A percentile compares a stretch with the other conserved stretches of the same genome.
Evolutionary conservation across 1,140 invertebrate species (phyloP).

Genomic region (Subanguina moxae): DNA sequence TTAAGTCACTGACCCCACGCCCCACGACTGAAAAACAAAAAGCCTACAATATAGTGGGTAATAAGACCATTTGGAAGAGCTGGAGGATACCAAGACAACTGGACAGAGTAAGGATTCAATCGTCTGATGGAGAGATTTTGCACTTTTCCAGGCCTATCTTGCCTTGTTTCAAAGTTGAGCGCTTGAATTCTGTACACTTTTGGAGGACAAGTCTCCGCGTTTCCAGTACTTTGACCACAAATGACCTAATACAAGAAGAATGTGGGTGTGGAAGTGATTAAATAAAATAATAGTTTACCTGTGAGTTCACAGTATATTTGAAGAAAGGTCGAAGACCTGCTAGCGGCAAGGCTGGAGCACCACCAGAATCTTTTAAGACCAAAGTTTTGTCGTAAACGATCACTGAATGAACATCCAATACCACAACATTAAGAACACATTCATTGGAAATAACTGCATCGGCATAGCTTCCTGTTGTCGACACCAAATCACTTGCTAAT

Average conservation of each 20-base stretch:
- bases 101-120: constrained; percentile 54
- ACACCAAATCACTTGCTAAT: not conserved
- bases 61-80: constrained; percentile 49
- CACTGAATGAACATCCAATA: constrained; percentile 11
- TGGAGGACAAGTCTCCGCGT: constrained; percentile 31
- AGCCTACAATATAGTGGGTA: constrained; percentile 42
- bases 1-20: too few species aligned
- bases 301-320: constrained; percentile 49
- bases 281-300: constrained; percentile 17
- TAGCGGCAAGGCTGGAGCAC: constrained; percentile 27
- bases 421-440: constrained; percentile 21
- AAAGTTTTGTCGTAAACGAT: constrained; percentile 25
- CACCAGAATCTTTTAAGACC: not conserved
- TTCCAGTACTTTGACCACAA: constrained; percentile 37
- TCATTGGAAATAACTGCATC: constrained; percentile 14
- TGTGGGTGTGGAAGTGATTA: not conserved
- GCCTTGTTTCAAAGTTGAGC: constrained; percentile 36
- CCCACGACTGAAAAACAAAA: not conserved
- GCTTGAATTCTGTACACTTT: constrained; percentile 37
- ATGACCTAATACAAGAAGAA: constrained; percentile 28
- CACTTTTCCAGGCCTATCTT: constrained; percentile 45
- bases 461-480: not conserved
- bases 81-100: constrained; percentile 48
- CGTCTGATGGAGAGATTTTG: constrained; percentile 39
- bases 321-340: constrained; percentile 47